Evolutionary conservation across 2,113 vertebrate species (phyloP).

Genomic region (Xiphophorus maculatus): DNA sequence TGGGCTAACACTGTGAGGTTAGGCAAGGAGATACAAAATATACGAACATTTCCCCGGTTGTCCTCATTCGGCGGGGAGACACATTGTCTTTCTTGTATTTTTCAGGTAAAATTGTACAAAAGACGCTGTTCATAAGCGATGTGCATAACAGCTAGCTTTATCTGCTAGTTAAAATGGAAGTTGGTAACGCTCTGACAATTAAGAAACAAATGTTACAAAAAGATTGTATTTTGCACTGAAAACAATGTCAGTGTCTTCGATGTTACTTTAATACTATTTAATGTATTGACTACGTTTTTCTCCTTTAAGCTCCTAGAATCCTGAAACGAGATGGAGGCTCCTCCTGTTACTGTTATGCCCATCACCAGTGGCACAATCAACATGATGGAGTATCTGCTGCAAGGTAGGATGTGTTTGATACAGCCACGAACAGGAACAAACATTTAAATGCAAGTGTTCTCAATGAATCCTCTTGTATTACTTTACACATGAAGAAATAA

Average conservation of each 20-base stretch:
- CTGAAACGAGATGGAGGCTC: constrained; percentile 86
- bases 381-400: constrained; percentile 96
- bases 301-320: neutral
- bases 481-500: too few species aligned
- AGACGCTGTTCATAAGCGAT: neutral
- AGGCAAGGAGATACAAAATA: neutral
- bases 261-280: neutral
- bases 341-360: constrained; percentile 92
- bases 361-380: constrained; percentile 92
- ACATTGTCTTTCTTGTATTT: neutral
- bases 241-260: neutral
- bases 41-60: neutral
- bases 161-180: neutral
- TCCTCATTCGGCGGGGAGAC: neutral
- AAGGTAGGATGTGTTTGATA: constrained; percentile 77
- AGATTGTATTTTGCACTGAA: neutral
- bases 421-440: neutral
- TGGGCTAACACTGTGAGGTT: neutral
- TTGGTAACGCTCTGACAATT: neutral
- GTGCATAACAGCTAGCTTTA: neutral
- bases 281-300: neutral
- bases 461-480: too few species aligned
- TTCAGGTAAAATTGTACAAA: constrained; percentile 17
- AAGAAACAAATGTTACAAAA: neutral
- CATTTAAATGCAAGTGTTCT: neutral